phyloP scores from a whole-genome alignment of 2,888 invertebrate genomes.

The Drosophila percnosoma region DNA sequence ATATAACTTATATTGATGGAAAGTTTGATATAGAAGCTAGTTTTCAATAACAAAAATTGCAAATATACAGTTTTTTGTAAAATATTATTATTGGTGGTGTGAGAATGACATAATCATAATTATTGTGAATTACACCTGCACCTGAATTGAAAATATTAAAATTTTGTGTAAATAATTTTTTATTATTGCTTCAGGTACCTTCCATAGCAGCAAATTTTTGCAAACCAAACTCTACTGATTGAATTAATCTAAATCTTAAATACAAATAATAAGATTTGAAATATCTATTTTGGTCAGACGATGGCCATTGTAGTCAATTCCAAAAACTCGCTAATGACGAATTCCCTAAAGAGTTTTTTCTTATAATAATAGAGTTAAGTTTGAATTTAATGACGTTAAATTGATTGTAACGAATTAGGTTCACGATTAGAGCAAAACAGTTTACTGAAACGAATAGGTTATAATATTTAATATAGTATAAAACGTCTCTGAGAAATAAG shows the following conservation, averaged over 20 bases:
- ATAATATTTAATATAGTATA: background rate
- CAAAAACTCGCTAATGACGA: background rate
- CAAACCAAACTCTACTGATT: too few species aligned
- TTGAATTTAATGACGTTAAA: background rate
- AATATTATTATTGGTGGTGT: background rate
- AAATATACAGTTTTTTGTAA: background rate
- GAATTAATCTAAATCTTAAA: too few species aligned
- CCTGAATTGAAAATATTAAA: too few species aligned
- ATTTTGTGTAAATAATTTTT: too few species aligned
- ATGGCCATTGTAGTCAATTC: background rate
- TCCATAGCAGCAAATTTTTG: too few species aligned
- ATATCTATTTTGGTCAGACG: background rate
- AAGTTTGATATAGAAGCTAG: constrained; percentile 8
- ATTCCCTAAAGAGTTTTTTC: background rate
- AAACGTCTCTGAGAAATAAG: background rate
- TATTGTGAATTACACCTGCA: background rate
- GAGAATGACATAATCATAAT: background rate
- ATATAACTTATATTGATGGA: constrained; percentile 6
- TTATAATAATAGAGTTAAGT: background rate
- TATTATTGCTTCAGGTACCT: too few species aligned
- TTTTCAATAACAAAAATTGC: background rate
- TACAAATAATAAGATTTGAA: too few species aligned
- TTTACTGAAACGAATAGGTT: background rate
- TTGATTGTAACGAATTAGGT: background rate
- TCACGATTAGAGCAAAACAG: background rate